These are phyloP conservation scores for Holacanthus passer DNA, from an alignment of 2,113 vertebrate genomes.

Conservation along the genomic window DNA sequence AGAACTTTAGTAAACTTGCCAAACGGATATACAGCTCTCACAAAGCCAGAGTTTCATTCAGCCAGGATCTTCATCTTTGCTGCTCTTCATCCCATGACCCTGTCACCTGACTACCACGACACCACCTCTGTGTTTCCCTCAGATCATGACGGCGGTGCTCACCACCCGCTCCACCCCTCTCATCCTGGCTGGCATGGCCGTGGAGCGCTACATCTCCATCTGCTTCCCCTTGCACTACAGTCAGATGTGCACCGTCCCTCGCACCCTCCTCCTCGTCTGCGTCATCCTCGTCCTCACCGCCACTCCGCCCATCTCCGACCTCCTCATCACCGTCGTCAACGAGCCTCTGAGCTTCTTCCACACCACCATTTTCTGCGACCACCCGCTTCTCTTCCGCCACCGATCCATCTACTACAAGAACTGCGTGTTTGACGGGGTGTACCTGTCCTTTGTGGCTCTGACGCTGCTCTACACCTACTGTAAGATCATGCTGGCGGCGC, in stretches of 20 bases:
- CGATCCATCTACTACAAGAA: conserved; percentile 83
- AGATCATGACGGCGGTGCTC: conserved; percentile 80
- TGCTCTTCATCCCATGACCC: not conserved
- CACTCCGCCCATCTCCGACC: conserved; percentile 77
- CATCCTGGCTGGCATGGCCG: conserved; percentile 85
- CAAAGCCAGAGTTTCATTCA: not conserved
- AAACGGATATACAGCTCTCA: not conserved
- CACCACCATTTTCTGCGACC: conserved; percentile 81
- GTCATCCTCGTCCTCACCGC: conserved; percentile 72
- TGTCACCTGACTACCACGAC: not conserved
- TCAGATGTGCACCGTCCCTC: conserved; percentile 80
- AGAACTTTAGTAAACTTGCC: not conserved
- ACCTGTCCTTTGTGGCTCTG: conserved; percentile 82
- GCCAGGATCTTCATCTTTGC: not conserved
- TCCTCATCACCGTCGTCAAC: conserved; percentile 76
- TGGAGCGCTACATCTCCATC: conserved; percentile 85
- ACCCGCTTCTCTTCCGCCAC: conserved; percentile 78
- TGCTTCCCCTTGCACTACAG: conserved; percentile 82
- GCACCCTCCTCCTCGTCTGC: conserved; percentile 76
- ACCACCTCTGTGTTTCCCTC: not conserved
- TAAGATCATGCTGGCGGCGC: conserved; percentile 80
- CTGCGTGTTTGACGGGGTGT: conserved; percentile 80
- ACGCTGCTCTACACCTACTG: conserved; percentile 84
- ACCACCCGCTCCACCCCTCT: conserved; percentile 85
- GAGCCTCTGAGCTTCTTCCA: conserved; percentile 72